Base-by-base conservation (phyloP, 2,797 vertebrate species). In the Nothura maculosa region DNA sequence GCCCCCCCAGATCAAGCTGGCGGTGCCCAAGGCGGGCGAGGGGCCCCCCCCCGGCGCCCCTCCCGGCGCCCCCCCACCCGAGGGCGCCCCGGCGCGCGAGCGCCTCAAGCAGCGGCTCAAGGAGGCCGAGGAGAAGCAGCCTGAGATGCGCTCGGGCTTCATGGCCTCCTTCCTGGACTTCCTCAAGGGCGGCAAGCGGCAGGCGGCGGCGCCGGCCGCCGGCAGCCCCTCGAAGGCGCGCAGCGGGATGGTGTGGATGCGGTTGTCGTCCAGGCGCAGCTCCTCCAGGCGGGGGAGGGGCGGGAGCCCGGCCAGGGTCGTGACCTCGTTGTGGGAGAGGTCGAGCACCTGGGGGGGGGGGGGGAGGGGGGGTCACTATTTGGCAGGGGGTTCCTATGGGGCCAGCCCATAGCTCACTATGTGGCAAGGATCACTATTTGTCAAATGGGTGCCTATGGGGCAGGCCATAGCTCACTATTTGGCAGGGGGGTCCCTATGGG, bases 141-240 rank as follows among this genome's bases (percentile, higher is more conserved):
- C 98, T 0, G 99, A 99, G 95, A 98, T 98, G 94, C 99, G 99
- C 92, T 98, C 99, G 0, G 99, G 99, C 30, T 99, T 99, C 82
- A 99, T 99, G 95, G 99, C 99, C 27, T 99, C 99, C 30, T 99
- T 99, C 96, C 95, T 99, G 95, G 99, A 99, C 96, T 99, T 99
- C 92, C 98, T 99, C 34, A 99, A 99, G 91, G 98, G 98, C 0
- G 99, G 99, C 72, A 99, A 99, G 94, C 98, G 99, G 89, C 98
- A 98, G 64, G n/a, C n/a, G n/a, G n/a, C n/a, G n/a, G n/a, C n/a
- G n/a, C n/a, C n/a, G n/a, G n/a, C n/a, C n/a, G n/a, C n/a, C 95
- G 97, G 1, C 98, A 92, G 64, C 98, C 93, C n/a, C n/a, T n/a
- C n/a, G n/a, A n/a, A n/a, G n/a, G n/a, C n/a, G n/a, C n/a, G n/a